These are phyloP conservation scores for Chamaea fasciata DNA, from an alignment of 2,113 vertebrate species.

Conservation along the genomic window DNA sequence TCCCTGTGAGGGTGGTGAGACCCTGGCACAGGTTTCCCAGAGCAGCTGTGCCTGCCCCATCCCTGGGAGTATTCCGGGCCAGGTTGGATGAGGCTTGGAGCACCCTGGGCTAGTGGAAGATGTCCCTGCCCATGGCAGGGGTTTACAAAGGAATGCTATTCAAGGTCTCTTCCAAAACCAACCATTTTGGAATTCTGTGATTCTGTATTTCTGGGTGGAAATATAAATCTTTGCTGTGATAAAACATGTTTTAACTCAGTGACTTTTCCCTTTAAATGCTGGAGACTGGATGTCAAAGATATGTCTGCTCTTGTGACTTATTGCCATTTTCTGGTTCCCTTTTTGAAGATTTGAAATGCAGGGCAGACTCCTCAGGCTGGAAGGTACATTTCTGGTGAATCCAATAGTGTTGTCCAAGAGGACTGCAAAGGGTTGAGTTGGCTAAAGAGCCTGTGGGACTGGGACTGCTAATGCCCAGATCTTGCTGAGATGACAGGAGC, in stretches of 20 bases:
- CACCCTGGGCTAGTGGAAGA: rapidly evolving
- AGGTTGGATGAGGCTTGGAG: rapidly evolving
- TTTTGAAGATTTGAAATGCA: not conserved
- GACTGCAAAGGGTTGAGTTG: not conserved
- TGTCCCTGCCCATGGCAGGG: not conserved
- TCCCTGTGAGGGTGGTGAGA: rapidly evolving
- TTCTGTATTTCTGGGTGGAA: not conserved
- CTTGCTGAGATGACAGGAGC: not conserved
- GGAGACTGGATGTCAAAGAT: not conserved
- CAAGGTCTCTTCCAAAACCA: not conserved
- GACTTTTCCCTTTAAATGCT: not conserved
- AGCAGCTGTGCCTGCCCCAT: not conserved
- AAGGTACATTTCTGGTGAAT: not conserved
- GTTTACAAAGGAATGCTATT: not conserved
- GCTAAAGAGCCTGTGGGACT: not conserved
- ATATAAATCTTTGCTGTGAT: not conserved
- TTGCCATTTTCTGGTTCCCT: not conserved
- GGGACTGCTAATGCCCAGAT: not conserved
- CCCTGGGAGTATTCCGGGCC: rapidly evolving
- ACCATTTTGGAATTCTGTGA: not conserved
- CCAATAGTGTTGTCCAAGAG: no score
- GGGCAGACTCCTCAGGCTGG: not conserved
- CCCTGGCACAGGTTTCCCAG: not conserved
- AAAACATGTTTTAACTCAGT: not conserved
- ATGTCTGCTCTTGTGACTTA: not conserved